A percentile compares a stretch with the other conserved stretches of the same genome.
These are phyloP conservation scores for Phlogophora meticulosa DNA, from an alignment of 2,888 invertebrate species.

Conservation along the genomic window DNA sequence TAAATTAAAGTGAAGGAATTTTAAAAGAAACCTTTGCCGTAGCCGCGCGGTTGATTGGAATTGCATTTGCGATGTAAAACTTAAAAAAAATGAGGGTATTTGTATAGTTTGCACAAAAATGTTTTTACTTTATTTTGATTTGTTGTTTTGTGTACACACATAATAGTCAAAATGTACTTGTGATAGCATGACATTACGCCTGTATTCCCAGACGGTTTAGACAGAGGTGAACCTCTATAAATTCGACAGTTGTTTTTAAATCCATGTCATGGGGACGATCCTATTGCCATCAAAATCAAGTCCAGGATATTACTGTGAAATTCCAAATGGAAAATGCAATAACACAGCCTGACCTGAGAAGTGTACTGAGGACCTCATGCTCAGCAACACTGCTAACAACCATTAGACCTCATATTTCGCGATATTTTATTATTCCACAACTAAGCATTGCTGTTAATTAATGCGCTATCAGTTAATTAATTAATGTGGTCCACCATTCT, in stretches of 20 bases:
- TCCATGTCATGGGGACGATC: no score
- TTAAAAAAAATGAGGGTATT: conserved; percentile 1
- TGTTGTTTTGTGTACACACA: background rate
- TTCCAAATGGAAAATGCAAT: no score
- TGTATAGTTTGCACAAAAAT: background rate
- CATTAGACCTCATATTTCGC: background rate
- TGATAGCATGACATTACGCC: no score
- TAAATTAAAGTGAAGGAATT: conserved; percentile 30
- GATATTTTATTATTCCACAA: conserved; percentile 27
- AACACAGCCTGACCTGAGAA: no score
- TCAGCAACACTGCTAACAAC: no score
- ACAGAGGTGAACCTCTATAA: no score
- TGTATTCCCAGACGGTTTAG: no score
- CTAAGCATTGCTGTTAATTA: conserved; percentile 30
- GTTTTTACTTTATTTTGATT: background rate
- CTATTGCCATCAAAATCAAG: no score
- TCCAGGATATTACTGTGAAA: no score
- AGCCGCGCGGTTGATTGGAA: conserved; percentile 22
- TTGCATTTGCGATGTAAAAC: conserved; percentile 13
- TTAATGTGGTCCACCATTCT: conserved; percentile 35
- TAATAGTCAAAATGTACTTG: background rate
- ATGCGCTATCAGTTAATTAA: conserved; percentile 44
- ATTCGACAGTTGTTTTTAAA: no score
- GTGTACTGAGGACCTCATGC: no score
- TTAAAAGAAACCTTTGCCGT: background rate